Conservation (phyloP, 1,140 invertebrate genomes). For the Littorina saxatilis region DNA sequence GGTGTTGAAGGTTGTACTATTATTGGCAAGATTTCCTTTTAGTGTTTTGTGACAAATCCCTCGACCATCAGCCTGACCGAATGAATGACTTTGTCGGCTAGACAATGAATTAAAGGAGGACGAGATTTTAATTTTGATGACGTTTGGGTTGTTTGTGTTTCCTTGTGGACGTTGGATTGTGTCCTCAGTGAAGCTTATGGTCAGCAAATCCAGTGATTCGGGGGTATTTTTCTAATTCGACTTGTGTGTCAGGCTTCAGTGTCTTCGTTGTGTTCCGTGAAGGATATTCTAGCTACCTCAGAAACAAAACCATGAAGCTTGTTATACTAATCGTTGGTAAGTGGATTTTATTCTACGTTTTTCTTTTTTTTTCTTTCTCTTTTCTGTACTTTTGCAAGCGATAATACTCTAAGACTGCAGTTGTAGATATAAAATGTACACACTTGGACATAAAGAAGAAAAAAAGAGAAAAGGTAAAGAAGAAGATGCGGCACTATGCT, state of each 20-base stretch:
- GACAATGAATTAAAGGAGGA: background rate
- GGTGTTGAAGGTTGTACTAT: no score
- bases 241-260: background rate
- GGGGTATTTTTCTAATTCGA: slow-evolving; percentile 6
- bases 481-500: no score
- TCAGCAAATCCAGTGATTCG: background rate
- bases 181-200: background rate
- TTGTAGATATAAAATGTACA: background rate
- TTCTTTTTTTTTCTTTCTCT: no score
- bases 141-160: background rate
- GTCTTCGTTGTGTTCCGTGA: background rate
- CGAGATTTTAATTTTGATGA: background rate
- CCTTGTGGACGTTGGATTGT: background rate
- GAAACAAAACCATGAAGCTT: background rate
- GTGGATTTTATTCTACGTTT: background rate
- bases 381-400: no score
- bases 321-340: background rate
- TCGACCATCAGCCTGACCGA: no score
- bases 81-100: no score
- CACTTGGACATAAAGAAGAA: background rate
- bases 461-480: background rate
- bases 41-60: no score
- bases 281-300: background rate
- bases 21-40: no score
- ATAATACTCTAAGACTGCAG: no score